Percentiles rank a stretch among this genome's conserved stretches.
phyloP scores from a whole-genome alignment of 2,888 invertebrate species.

The Volucella inanis region DNA sequence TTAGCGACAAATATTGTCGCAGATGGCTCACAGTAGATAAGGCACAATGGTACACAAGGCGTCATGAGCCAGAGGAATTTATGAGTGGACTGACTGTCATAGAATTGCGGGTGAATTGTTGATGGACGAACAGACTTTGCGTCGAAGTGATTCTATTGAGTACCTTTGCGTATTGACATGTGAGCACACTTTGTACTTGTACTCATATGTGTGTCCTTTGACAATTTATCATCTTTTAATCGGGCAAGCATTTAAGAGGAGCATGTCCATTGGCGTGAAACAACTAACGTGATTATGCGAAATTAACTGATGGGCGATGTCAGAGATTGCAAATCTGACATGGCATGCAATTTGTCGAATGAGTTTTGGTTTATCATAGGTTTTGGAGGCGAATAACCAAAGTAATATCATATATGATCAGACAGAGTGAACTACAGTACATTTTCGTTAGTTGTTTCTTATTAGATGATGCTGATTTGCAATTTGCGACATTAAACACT shows the following conservation, averaged over 20 bases:
- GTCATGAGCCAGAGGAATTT: constrained; percentile 29
- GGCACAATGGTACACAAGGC: constrained; percentile 16
- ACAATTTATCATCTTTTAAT: constrained; percentile 56
- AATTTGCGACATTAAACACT: no score
- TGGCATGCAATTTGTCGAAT: constrained; percentile 16
- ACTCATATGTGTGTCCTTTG: constrained; percentile 15
- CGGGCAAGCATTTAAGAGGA: constrained; percentile 33
- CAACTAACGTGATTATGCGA: background rate
- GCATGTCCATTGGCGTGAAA: constrained; percentile 4
- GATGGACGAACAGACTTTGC: constrained; percentile 12
- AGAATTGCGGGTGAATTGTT: constrained; percentile 6
- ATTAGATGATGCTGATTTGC: no score
- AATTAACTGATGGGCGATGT: constrained; percentile 1
- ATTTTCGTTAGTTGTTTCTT: no score
- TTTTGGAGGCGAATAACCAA: no score
- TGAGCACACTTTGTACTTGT: constrained; percentile 17
- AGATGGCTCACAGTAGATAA: constrained; percentile 59
- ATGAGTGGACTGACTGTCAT: constrained; percentile 16
- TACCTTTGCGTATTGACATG: constrained; percentile 16
- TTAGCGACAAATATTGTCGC: constrained; percentile 61
- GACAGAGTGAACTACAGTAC: no score
- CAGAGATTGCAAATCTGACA: background rate
- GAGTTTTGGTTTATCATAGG: no score
- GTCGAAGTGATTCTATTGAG: constrained; percentile 5
- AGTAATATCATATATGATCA: no score